Conservation (phyloP, 1,140 invertebrate species). For the Chionoecetes opilio region DNA sequence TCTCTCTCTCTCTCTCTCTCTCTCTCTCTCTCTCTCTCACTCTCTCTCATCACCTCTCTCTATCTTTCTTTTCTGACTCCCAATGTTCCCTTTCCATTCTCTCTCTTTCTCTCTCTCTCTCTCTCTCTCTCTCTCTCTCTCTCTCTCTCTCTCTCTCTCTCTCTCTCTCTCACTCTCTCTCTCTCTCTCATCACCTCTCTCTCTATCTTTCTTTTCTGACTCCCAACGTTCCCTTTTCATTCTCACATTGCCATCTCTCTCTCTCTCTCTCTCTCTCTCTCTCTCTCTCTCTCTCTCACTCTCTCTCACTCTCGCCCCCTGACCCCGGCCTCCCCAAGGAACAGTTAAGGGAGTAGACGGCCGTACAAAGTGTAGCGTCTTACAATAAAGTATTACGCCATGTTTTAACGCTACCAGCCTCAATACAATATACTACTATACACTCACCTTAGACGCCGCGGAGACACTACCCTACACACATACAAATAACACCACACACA, state of each 20-base stretch:
- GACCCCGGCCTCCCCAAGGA: not conserved
- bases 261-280: constrained; percentile 32
- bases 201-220: not conserved
- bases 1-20: not conserved
- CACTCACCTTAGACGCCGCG: too few species aligned
- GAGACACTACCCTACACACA: too few species aligned
- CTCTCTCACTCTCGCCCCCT: not conserved
- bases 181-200: not conserved
- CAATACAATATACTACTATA: constrained; percentile 37
- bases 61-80: too few species aligned
- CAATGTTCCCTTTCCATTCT: not conserved
- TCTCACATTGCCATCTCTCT: not conserved
- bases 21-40: not conserved
- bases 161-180: constrained; percentile 49
- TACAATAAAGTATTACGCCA: constrained; percentile 34
- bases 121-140: not conserved
- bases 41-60: not conserved
- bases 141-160: not conserved
- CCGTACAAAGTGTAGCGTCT: not conserved
- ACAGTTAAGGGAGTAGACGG: not conserved
- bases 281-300: not conserved
- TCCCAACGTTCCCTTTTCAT: not conserved
- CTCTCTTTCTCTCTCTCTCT: not conserved
- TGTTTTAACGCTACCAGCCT: not conserved
- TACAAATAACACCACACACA: too few species aligned